These are phyloP conservation scores for Antennarius maculatus DNA, from an alignment of 2,797 vertebrate species.

Conservation along the genomic window DNA sequence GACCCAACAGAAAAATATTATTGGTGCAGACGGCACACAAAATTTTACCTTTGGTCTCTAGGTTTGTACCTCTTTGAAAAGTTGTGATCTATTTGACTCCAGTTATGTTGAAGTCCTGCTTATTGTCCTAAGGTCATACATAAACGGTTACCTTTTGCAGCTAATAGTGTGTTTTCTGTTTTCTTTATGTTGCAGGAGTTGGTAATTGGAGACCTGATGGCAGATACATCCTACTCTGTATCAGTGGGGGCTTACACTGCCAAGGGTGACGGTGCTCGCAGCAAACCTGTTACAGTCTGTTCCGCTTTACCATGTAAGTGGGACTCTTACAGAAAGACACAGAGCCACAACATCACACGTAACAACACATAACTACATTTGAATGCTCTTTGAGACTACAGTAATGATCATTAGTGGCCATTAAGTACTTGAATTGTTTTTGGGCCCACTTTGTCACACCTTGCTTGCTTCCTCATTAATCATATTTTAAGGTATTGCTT, in stretches of 20 bases:
- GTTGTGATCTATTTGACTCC: not conserved
- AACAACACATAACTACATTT: not conserved
- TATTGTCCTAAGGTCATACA: slow-evolving; percentile 20
- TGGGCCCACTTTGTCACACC: slow-evolving; percentile 37
- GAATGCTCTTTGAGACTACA: slow-evolving; percentile 30
- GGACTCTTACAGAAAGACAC: not conserved
- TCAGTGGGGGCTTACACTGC: slow-evolving; percentile 96
- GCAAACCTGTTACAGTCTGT: slow-evolving; percentile 89
- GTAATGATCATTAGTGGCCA: slow-evolving; percentile 53
- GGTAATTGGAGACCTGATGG: slow-evolving; percentile 90
- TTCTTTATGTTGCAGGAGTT: slow-evolving; percentile 84
- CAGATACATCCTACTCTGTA: slow-evolving; percentile 93
- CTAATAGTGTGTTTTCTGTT: slow-evolving; percentile 37
- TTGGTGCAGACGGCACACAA: not conserved
- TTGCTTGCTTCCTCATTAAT: slow-evolving; percentile 38
- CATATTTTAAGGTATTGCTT: slow-evolving; percentile 40
- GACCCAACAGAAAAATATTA: not conserved
- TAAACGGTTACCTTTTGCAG: slow-evolving; percentile 15
- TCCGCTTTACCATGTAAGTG: slow-evolving; percentile 82
- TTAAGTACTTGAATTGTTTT: slow-evolving; percentile 47
- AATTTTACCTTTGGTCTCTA: not conserved
- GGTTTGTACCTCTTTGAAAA: not conserved
- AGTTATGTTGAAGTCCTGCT: slow-evolving; percentile 12
- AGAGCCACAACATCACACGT: slow-evolving; percentile 4
- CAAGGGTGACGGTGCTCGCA: slow-evolving; percentile 95